phyloP scores from a whole-genome alignment of 1,140 invertebrate genomes.

The Nasonia giraulti region DNA sequence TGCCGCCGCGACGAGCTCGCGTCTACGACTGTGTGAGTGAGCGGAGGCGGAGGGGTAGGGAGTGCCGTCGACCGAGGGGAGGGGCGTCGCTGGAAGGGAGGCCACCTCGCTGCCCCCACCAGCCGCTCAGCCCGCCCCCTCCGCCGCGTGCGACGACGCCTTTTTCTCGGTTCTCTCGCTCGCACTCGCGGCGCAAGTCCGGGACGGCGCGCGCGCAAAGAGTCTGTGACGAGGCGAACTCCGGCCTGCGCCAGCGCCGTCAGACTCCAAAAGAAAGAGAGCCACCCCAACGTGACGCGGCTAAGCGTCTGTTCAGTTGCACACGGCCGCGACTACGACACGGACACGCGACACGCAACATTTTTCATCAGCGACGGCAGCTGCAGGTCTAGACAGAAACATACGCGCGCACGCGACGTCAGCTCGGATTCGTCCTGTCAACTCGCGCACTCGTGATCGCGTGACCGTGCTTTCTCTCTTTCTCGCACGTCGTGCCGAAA shows the following conservation, averaged over 20 bases:
- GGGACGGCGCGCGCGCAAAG: slow-evolving; percentile 6
- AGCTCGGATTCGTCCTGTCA: no score
- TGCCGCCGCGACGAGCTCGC: no score
- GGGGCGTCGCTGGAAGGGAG: slow-evolving; percentile 6
- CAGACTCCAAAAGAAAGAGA: slow-evolving; percentile 45
- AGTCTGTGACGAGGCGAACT: not conserved
- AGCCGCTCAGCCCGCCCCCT: not conserved
- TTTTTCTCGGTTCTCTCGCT: slow-evolving; percentile 20
- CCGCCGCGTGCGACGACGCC: not conserved
- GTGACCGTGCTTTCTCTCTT: not conserved
- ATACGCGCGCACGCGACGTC: not conserved
- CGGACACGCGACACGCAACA: slow-evolving; percentile 57
- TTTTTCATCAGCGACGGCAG: not conserved
- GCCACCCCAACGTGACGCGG: slow-evolving; percentile 68
- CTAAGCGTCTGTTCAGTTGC: slow-evolving; percentile 70
- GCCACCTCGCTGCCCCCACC: not conserved
- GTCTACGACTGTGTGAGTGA: not conserved
- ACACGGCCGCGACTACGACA: slow-evolving; percentile 73
- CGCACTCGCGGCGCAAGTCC: slow-evolving; percentile 1
- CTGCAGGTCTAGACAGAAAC: not conserved
- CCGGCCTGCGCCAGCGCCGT: not conserved
- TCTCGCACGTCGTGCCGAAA: not conserved
- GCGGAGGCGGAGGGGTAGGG: not conserved
- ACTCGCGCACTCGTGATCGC: not conserved
- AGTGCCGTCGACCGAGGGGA: not conserved